Evolutionary conservation across 2,113 vertebrate genomes (phyloP), one percentile per base, ranked within the genome.

Genomic region (Psophia crepitans): DNA sequence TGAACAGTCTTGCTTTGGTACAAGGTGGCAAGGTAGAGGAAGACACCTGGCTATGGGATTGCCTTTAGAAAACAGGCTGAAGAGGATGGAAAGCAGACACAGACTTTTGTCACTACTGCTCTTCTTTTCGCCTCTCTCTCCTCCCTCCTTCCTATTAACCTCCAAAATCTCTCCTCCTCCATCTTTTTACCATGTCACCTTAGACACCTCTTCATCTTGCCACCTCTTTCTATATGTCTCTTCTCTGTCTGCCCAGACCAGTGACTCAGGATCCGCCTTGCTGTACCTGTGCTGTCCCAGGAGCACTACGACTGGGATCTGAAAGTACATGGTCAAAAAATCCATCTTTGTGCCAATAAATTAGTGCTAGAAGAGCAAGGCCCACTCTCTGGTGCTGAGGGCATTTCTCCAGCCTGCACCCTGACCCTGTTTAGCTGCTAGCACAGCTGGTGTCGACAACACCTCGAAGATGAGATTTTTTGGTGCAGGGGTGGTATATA

Each of bases 171-270:
- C 43, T 37, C 4, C 65, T 68, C 17, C 21, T 69, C 2, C 5
- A 18, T 16, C 8, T 64, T 92, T 65, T 64, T 85, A 35, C 39
- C 12, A 43, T 11, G 30, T 88, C 15, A 39, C 14, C 14, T 84
- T 30, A 58, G n/a, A 53, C 12, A 63, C 0, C 4, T 3, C 12
- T 82, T 92, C 33, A 71, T 49, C 23, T 71, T 86, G 8, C 33
- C 33, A 48, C 8, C 8, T 84, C 17, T 84, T 41, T 46, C 21
- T n/a, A 39, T 39, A 8, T 28, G 33, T 28, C 11, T 57, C 26
- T 24, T 46, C 33, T 61, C 49, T 12, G 1, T 51, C 39, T 70
- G 35, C 11, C 6, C 69, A 61, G 33, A 39, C 0, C 0, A 49
- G 14, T 26, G 46, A 43, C 58, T 69, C 39, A 70, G 69, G 19